These are phyloP conservation scores for Campylorhamphus procurvoides DNA, from an alignment of 2,113 vertebrate genomes.

Conservation along the genomic window DNA sequence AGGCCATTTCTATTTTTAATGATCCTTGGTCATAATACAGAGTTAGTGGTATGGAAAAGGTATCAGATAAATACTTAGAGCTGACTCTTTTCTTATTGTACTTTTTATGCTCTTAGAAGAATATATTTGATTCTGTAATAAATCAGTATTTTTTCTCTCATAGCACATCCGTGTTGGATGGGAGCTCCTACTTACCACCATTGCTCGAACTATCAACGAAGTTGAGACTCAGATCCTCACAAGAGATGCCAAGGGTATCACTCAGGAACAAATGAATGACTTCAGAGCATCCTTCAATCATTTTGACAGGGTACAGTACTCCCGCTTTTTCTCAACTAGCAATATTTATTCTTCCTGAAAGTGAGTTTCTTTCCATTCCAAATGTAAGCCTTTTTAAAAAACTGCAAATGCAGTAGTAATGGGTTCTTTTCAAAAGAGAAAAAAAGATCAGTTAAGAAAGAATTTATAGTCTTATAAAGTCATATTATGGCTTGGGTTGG, in stretches of 20 bases:
- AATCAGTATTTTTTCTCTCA: background rate
- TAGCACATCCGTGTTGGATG: conserved; percentile 97
- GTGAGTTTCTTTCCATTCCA: background rate
- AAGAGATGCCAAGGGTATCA: conserved; percentile 97
- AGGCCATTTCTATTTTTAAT: background rate
- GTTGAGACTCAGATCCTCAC: conserved; percentile 98
- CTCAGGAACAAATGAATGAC: conserved; percentile 97
- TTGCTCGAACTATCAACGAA: conserved; percentile 97
- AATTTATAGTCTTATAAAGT: background rate
- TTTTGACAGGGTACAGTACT: conserved; percentile 91
- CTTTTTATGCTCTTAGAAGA: background rate
- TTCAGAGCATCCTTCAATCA: conserved; percentile 98
- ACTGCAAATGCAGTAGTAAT: background rate
- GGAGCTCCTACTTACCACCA: conserved; percentile 94
- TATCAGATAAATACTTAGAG: background rate
- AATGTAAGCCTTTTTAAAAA: background rate
- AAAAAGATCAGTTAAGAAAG: background rate
- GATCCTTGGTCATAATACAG: background rate
- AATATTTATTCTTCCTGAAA: background rate
- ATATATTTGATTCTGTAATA: background rate
- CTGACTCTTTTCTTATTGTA: background rate
- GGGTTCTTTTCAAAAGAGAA: background rate
- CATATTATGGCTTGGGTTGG: background rate
- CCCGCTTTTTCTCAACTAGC: conserved; percentile 5
- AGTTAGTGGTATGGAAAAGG: background rate